Evolutionary conservation across 2,888 invertebrate genomes (phyloP), one percentile per base, ranked within the genome.

Genomic region (Protodeltote pygarga): DNA sequence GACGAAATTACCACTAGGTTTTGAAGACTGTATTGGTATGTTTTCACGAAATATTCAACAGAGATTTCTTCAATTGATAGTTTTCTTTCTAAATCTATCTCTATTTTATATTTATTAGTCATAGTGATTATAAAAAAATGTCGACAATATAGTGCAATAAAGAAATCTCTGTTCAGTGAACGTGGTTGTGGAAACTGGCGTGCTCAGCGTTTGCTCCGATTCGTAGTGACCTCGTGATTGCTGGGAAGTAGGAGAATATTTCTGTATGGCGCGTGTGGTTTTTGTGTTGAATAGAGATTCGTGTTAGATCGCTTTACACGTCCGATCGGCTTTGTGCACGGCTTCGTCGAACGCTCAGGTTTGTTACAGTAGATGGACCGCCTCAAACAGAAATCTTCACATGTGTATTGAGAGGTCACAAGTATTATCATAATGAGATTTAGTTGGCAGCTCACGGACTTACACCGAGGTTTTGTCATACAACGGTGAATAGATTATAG

Each of bases 241-340:
- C 32, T n/a, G 9, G 5, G n/a, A 10, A 24, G 9, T 15, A 8
- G 13, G 17, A 6, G 42, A 44, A 47, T 59, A 45, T 52, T 62
- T 52, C 52, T 42, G 41, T 20, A 51, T 58, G 54, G 44, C 40
- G 58, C 54, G 63, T 19, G 13, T 31, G 59, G 44, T 64, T 66
- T 66, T 71, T 64, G 73, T 71, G 71, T 65, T 71, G 67, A 67
- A 71, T 70, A 59, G 58, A 46, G 40, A 50, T 57, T 69, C 57
- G 17, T 73, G 41, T 60, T 75, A 68, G 67, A 52, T 58, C 39
- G 71, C 72, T 73, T 75, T 44, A 60, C 74, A 65, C 68, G 48
- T 65, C 47, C 62, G 54, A 59, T 58, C 46, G 66, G 65, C 74
- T 75, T 75, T 31, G 42, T 59, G 71, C 75, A 75, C 75, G 49